phyloP scores from a whole-genome alignment of 2,888 invertebrate genomes.

The Graphium colonna region DNA sequence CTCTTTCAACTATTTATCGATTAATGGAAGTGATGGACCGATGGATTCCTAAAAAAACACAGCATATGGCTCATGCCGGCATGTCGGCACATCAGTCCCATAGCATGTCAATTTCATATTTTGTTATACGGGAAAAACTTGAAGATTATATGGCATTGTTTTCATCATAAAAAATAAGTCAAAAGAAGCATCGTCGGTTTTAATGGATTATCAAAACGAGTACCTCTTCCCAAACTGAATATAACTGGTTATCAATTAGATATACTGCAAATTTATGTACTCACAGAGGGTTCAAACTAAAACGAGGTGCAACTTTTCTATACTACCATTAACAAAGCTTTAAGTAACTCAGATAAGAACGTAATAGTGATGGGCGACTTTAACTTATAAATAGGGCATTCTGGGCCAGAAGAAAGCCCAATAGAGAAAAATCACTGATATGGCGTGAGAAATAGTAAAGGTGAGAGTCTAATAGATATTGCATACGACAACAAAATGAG shows the following conservation, averaged over 20 bases:
- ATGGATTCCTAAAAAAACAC: too few relatives aligned
- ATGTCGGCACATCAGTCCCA: too few relatives aligned
- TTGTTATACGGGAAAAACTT: constrained; percentile 17
- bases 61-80: too few relatives aligned
- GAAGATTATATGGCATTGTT: constrained; percentile 31
- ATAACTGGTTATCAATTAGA: constrained; percentile 2
- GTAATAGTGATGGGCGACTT: constrained; percentile 16
- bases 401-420: constrained; percentile 12
- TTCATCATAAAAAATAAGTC: constrained; percentile 29
- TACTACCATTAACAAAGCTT: not conserved
- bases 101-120: not conserved
- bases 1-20: too few relatives aligned
- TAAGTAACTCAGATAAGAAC: not conserved
- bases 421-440: constrained; percentile 14
- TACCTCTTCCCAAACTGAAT: constrained; percentile 28
- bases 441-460: constrained; percentile 19
- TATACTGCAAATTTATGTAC: constrained; percentile 20
- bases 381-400: constrained; percentile 19
- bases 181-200: constrained; percentile 31
- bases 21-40: too few relatives aligned
- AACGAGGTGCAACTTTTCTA: constrained; percentile 15
- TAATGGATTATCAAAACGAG: constrained; percentile 30
- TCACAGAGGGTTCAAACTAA: constrained; percentile 16
- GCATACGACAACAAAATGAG: constrained; percentile 15
- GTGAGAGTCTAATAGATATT: constrained; percentile 16